These are phyloP conservation scores for Ypsolopha scabrella DNA, from an alignment of 2,888 invertebrate species.

Conservation along the genomic window DNA sequence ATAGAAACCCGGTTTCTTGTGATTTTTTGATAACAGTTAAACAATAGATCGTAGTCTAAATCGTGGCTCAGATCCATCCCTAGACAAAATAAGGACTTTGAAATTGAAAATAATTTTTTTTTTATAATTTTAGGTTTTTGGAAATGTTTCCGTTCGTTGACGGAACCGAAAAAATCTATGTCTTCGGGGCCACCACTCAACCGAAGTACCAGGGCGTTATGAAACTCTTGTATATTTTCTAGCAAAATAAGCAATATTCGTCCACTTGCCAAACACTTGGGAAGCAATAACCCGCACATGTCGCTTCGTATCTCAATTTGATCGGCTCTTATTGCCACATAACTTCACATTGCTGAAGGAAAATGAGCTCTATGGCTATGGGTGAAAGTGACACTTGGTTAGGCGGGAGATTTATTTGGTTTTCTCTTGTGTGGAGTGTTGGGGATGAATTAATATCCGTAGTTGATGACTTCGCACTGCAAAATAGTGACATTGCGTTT, in stretches of 20 bases:
- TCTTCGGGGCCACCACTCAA: no score
- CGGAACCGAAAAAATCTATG: no score
- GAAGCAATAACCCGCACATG: conserved; percentile 64
- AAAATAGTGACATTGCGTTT: background rate
- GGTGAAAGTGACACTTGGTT: conserved; percentile 1
- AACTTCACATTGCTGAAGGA: background rate
- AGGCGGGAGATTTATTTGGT: background rate
- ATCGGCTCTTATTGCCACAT: conserved; percentile 28
- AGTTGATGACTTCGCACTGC: conserved; percentile 5
- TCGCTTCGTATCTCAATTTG: conserved; percentile 60
- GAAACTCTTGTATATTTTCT: conserved; percentile 30
- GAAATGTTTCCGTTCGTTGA: no score
- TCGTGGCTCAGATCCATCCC: no score
- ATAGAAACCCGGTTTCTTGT: no score
- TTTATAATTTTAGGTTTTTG: no score
- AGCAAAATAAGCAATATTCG: conserved; percentile 58
- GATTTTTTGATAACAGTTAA: no score
- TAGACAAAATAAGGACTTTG: no score
- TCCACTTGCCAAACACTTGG: conserved; percentile 61
- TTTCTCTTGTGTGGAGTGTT: conserved; percentile 8
- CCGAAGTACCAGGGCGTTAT: conserved; percentile 7
- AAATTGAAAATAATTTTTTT: no score
- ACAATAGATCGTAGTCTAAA: no score
- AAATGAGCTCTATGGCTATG: background rate
- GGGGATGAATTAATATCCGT: conserved; percentile 47